Evolutionary conservation across 92 coral and sea anemone species (phyloP), one percentile per base, ranked within the genome.

Genomic region (Bergia puertoricense): DNA sequence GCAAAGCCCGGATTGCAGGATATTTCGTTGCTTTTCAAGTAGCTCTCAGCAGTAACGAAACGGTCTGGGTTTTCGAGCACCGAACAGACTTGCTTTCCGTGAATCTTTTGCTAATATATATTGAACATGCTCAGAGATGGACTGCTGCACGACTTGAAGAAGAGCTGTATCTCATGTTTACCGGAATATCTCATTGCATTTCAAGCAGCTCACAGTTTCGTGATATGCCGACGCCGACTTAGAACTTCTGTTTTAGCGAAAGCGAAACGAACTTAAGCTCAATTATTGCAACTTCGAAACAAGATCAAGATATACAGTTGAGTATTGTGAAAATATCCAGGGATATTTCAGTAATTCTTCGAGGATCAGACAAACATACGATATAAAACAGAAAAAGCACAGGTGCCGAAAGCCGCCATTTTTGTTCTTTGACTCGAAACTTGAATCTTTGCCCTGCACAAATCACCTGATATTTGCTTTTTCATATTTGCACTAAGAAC

Each of bases 341-440:
- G 67, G 11, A 50, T 16, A 50, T 38, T 36, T 54, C 5, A 14
- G n/a, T 14, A 57, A 36, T 38, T 57, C 40, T 80, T 38, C 69
- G 40, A 62, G 16, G 13, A 62, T 37, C 18, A 6, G 62, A 54
- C n/a, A 56, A 80, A 59, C 16, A n/a, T 79, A 8, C 22, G 37
- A 59, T 30, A 56, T 18, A 15, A 57, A 11, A 44, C 41, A 45
- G 30, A 22, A 23, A 48, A 79, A 45, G 59, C 81, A 77, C 44
- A 56, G 43, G 45, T 11, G 41, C 13, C 40, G 41, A 22, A 1
- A 36, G 87, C 50, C 87, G 87, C 87, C 87, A 84, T 84, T 84
- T 69, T 84, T 73, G 74, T 81, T 62, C 79, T 36, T 72, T 45
- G 62, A 67, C 59, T n/a, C 20, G 44, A 22, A 79, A 48, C 65